Evolutionary conservation across 2,113 vertebrate species (phyloP).

Genomic region (Atrichornis clamosus): DNA sequence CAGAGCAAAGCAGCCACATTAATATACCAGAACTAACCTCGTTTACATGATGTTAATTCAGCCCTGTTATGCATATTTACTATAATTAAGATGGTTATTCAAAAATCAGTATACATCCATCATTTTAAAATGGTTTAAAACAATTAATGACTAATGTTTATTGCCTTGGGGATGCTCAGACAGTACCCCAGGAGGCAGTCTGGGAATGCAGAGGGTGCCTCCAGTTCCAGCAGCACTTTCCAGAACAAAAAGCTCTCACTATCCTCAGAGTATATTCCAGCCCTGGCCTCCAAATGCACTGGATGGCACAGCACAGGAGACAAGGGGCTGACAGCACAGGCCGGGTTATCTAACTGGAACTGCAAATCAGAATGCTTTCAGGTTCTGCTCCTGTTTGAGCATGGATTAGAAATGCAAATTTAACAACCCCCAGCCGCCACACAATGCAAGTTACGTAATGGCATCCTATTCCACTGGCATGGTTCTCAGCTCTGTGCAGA

Average conservation of each 20-base stretch:
- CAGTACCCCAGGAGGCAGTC: not conserved
- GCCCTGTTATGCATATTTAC: conserved; percentile 2
- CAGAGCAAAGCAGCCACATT: not conserved
- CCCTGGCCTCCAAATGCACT: not conserved
- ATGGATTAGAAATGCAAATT: conserved; percentile 1
- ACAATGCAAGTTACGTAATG: not conserved
- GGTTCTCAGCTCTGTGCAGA: not conserved
- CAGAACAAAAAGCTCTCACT: not conserved
- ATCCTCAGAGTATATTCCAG: not conserved
- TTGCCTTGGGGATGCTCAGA: not conserved
- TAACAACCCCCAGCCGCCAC: not conserved
- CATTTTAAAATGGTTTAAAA: not conserved
- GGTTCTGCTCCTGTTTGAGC: not conserved
- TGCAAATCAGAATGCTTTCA: not conserved
- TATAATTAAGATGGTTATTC: not conserved
- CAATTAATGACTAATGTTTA: not conserved
- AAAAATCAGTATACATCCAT: not conserved
- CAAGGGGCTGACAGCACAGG: not conserved
- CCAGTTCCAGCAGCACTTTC: not conserved
- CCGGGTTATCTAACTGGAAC: not conserved
- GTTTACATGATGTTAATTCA: not conserved
- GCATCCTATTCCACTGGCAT: not conserved
- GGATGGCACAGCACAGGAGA: not conserved
- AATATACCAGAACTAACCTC: not conserved
- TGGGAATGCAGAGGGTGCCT: not conserved